phyloP scores from a whole-genome alignment of 2,888 invertebrate species.

The Oscheius myriophilus region DNA sequence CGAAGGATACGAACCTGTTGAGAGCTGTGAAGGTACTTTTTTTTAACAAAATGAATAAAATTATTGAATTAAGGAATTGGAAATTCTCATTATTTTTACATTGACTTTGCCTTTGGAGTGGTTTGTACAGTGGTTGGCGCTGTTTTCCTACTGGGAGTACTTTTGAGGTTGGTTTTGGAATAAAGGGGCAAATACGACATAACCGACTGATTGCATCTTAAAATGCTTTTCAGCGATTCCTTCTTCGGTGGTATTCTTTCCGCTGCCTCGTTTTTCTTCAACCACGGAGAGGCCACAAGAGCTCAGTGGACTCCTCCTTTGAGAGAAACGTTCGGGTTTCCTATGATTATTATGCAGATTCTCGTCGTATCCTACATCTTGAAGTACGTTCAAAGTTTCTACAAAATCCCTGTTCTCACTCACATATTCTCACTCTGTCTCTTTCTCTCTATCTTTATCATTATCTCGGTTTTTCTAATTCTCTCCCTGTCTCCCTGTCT shows the following conservation, averaged over 20 bases:
- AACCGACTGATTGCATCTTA: neutral
- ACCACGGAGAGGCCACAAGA: conserved; percentile 83
- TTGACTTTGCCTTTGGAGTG: conserved; percentile 81
- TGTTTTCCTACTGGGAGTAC: conserved; percentile 77
- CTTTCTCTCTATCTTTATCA: no score
- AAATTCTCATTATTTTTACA: conserved; percentile 84
- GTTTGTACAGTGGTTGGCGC: conserved; percentile 80
- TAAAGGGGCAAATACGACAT: neutral
- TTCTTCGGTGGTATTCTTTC: conserved; percentile 81
- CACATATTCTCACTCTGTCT: no score
- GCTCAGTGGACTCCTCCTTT: conserved; percentile 88
- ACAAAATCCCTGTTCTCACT: neutral
- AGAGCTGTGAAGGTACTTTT: conserved; percentile 80
- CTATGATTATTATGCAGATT: conserved; percentile 82
- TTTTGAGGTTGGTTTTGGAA: conserved; percentile 60
- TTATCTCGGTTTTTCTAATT: no score
- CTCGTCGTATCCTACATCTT: conserved; percentile 77
- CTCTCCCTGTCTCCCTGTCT: no score
- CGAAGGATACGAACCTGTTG: conserved; percentile 76
- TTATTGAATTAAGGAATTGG: conserved; percentile 75
- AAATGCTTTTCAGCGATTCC: conserved; percentile 76
- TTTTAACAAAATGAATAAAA: conserved; percentile 10
- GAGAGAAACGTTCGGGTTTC: conserved; percentile 86
- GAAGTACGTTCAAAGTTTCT: conserved; percentile 50
- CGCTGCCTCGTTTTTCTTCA: conserved; percentile 81